Percentiles rank a stretch among this genome's conserved stretches.
Evolutionary conservation across 2,113 vertebrate genomes (phyloP).

Genomic region (Sapayoa aenigma): DNA sequence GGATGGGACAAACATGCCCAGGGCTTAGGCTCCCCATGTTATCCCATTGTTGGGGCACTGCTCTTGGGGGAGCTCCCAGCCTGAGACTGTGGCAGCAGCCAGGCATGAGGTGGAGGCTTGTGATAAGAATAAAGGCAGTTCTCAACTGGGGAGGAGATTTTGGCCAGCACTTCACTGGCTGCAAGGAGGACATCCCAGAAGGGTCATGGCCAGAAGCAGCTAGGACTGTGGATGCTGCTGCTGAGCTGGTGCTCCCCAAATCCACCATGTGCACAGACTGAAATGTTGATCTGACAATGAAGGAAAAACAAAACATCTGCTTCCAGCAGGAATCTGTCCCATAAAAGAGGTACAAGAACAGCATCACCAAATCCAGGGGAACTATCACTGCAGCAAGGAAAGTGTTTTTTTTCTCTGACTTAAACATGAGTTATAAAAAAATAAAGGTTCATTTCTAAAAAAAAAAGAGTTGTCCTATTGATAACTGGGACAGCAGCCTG

Average conservation of each 20-base stretch:
- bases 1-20: background rate
- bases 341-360: background rate
- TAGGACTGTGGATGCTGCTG: fast-evolving
- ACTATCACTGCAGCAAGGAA: background rate
- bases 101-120: fast-evolving
- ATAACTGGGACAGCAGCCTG: background rate
- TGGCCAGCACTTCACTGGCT: fast-evolving
- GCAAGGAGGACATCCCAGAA: background rate
- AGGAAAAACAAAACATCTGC: background rate
- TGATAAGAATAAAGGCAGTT: background rate
- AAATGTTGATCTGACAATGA: background rate
- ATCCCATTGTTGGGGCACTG: fast-evolving
- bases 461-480: background rate
- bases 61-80: background rate
- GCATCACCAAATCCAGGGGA: background rate
- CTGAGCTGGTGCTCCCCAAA: background rate
- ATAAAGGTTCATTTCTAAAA: background rate
- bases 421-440: background rate
- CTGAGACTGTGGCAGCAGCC: background rate
- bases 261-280: background rate
- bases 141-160: background rate
- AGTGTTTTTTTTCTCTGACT: background rate
- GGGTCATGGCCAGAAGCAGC: background rate
- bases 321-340: background rate
- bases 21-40: fast-evolving